phyloP scores from a whole-genome alignment of 92 coral and sea anemone genomes.

The Isaurus tuberculatus region DNA sequence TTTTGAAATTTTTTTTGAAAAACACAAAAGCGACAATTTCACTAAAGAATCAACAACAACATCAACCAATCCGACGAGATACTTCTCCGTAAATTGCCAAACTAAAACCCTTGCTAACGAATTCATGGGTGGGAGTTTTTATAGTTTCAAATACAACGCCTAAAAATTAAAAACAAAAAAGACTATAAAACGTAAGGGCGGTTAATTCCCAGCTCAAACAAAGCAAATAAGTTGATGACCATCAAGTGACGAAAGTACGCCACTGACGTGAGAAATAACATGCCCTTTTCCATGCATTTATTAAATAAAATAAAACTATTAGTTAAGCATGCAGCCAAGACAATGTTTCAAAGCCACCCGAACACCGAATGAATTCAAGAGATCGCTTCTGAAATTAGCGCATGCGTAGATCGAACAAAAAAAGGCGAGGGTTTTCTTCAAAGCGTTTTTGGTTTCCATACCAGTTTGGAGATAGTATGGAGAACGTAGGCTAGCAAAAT shows the following conservation, averaged over 20 bases:
- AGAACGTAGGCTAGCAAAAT: not conserved
- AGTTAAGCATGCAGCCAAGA: conserved; percentile 13
- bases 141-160: not conserved
- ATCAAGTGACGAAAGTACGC: not conserved
- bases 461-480: not conserved
- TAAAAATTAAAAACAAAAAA: conserved; percentile 4
- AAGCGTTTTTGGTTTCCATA: not conserved
- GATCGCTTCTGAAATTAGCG: not conserved
- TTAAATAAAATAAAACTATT: not conserved
- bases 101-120: not conserved
- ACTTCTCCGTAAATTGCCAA: no score
- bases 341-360: conserved; percentile 21
- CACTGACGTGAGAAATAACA: not conserved
- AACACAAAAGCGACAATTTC: no score
- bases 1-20: no score
- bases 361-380: conserved; percentile 9
- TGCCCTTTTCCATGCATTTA: not conserved
- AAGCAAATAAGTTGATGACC: not conserved
- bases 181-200: conserved; percentile 7
- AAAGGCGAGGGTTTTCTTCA: not conserved
- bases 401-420: conserved; percentile 27
- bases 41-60: no score
- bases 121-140: not conserved
- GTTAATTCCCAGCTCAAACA: conserved; percentile 34
- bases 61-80: no score